Evolutionary conservation across 2,113 vertebrate genomes (phyloP), one percentile per base, ranked within the genome.

Genomic region (Equus przewalskii): DNA sequence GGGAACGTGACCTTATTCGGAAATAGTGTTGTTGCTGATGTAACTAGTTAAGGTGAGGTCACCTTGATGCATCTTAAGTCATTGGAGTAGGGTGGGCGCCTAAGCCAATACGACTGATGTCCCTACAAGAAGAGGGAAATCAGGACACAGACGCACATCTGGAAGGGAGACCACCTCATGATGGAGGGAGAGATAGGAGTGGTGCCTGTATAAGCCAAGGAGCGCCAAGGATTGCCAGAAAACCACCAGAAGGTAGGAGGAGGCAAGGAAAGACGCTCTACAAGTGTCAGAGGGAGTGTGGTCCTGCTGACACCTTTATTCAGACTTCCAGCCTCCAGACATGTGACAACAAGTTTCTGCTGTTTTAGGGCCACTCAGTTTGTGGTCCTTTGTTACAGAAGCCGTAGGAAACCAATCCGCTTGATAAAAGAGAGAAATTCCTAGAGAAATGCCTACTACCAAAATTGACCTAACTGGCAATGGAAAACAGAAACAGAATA

Each of bases 141-240:
- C 1, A 16, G 13, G 64, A 44, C 21, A 1, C 7, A 15, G 22
- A 10, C 21, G 0, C 12, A 4, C 62, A 16, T 6, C 9, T 8
- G 1, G 18, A 16, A 4, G 88, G 73, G 33, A 58, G 62, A 41
- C 21, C 30, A 5, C 0, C 21, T 21, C 28, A 12, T 2, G 3
- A 44, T 16, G 21, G 36, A 83, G 36, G 60, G 41, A 11, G 41
- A 11, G 58, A 14, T 1, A 49, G 67, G 84, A 7, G 65, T 7
- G n/a, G 12, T 5, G 8, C 6, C 0, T 3, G 26, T 5, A 21
- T 2, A 21, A 7, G 76, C 75, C 49, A 33, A 21, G 75, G 9
- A 54, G 33, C 11, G 2, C 28, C 28, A 21, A 19, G 33, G 28
- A 28, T 54, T 54, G 51, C 51, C 51, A 54, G 51, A 3, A 54